Base-by-base conservation (phyloP, 2,113 vertebrate species). In the Proteles cristata region DNA sequence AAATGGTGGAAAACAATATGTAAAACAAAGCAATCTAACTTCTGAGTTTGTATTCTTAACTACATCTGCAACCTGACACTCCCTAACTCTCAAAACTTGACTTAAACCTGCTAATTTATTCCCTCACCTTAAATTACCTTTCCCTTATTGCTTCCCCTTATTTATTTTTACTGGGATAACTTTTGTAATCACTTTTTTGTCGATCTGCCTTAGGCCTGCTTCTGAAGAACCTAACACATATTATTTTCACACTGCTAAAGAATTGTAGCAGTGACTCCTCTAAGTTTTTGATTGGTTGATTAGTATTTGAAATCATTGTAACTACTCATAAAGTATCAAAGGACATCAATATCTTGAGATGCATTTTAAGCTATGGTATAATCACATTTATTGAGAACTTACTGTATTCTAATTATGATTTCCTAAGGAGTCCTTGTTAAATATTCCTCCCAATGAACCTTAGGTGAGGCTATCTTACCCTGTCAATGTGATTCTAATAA, bases 231-330 rank as follows among this genome's bases (percentile, higher is more conserved):
- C 9, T 61, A 66, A 95, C 25, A 89, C 6, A 55, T 61, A 66
- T 26, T 48, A 68, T 79, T 9, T 65, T 84, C 50, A 48, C 11
- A 48, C 35, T 74, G 11, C 31, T 90, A 79, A 39, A 81, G 45
- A 74, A 89, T 58, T 65, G 33, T 89, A 28, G 7, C 9, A 55
- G 25, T 14, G 21, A 66, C 25, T 58, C 89, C 53, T 48, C 26
- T 93, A 80, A 33, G 14, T 35, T 43, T 79, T 83, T 63, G 39
- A 71, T 11, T 80, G 28, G 3, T 45, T 71, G 79, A 48, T 81
- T 86, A 86, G 25, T 93, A 26, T 83, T 84, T 93, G n/a, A 74
- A 89, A 84, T 92, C 69, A 33, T 7, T 90, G 15, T 81, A 66
- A 86, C 8, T 74, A n/a, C 4, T 63, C 68, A 79, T 55, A 53